Evolutionary conservation across 2,113 vertebrate genomes (phyloP), one percentile per base, ranked within the genome.

Genomic region (Ariopsis seemanni): DNA sequence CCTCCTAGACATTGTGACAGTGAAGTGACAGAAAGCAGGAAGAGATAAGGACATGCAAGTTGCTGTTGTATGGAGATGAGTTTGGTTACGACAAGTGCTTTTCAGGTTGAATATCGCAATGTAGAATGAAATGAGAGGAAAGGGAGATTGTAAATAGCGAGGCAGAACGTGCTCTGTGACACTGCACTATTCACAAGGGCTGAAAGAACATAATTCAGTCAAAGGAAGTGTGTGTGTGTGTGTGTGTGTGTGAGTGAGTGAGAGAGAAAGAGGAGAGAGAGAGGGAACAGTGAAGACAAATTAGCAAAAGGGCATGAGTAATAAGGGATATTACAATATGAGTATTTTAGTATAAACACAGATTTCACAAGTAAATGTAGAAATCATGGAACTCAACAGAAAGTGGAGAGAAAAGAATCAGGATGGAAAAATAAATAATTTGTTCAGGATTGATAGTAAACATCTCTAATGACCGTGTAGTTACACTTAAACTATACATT

Each of bases 111-210:
- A 81, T 81, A 34, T 34, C 50, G 60, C n/a, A 83, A 90, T 86
- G 92, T 89, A 79, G 91, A 93, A 91, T 92, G 88, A 92, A 92
- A 92, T 91, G 81, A 83, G 72, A 91, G 78, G 67, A 91, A 74
- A 89, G 82, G 90, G 72, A 85, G 52, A 55, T 71, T 50, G 25
- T 63, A 69, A 83, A 81, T 50, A 53, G 27, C 55, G 27, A 75
- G 55, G 83, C 34, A 84, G 65, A 85, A 79, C 9, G 42, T 57
- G 17, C 50, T 75, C 65, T 50, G 58, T 57, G 81, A 85, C 83
- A 82, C 20, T 22, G 42, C 55, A 62, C 55, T 69, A 81, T 81
- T 74, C 62, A 62, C 6, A 30, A 34, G 30, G 53, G 55, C 72
- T 58, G 62, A 62, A 62, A 48, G 78, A 85, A 72, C 75, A 80